These are phyloP conservation scores for Rotaria sp. DNA, from an alignment of 2,888 invertebrate genomes.

Conservation along the genomic window DNA sequence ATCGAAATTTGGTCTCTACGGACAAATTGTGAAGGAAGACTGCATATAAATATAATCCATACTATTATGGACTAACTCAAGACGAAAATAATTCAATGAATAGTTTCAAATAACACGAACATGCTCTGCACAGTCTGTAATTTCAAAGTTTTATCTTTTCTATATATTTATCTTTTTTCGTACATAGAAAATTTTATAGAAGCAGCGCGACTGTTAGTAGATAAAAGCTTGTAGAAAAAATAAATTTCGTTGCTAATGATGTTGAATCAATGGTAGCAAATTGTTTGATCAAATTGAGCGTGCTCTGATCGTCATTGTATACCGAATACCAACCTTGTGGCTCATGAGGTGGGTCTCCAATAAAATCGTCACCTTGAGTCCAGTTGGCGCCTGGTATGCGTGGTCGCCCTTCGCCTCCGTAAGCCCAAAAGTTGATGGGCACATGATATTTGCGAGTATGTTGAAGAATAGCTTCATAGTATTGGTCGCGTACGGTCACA, in stretches of 20 bases:
- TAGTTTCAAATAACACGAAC: too few species aligned
- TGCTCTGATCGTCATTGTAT: background rate
- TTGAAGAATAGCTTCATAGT: background rate
- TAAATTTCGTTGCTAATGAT: background rate
- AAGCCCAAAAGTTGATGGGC: background rate
- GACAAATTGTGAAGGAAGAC: too few species aligned
- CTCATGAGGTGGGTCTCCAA: background rate
- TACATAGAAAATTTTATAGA: too few species aligned
- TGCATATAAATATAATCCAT: too few species aligned
- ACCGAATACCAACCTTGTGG: conserved; percentile 12
- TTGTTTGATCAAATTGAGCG: background rate
- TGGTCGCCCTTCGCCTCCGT: background rate
- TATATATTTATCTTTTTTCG: too few species aligned
- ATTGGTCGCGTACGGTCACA: background rate
- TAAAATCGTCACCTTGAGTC: background rate
- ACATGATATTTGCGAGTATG: background rate
- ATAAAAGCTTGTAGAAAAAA: background rate
- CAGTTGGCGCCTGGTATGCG: background rate
- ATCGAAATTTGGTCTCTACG: too few species aligned
- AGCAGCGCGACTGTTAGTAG: too few species aligned
- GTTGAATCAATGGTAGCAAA: background rate
- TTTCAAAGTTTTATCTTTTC: too few species aligned
- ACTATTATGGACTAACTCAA: too few species aligned
- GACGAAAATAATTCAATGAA: too few species aligned
- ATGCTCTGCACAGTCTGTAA: too few species aligned